phyloP scores from a whole-genome alignment of 2,113 vertebrate genomes.

The Malaclemys terrapin region DNA sequence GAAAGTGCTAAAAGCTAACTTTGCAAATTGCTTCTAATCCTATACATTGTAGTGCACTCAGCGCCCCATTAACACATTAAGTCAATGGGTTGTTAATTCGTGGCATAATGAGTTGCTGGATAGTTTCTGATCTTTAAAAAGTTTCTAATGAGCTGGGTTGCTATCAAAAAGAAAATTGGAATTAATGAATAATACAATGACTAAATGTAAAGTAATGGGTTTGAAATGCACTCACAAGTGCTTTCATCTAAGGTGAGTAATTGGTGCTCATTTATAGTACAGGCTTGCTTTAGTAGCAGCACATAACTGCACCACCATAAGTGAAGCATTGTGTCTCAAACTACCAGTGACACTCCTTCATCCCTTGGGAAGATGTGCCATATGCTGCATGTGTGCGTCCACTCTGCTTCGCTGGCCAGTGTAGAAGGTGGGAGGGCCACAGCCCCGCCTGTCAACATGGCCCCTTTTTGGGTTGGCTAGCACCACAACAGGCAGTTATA shows the following conservation, averaged over 20 bases:
- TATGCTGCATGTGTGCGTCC: not conserved
- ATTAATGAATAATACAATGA: not conserved
- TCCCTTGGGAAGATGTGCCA: not conserved
- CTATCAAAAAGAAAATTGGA: not conserved
- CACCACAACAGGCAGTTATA: too few species aligned
- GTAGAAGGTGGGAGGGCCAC: not conserved
- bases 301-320: not conserved
- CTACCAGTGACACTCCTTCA: not conserved
- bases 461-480: not conserved
- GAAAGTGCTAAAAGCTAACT: fast-evolving
- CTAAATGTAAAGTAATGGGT: not conserved
- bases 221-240: not conserved
- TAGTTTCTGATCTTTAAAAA: not conserved
- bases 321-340: not conserved
- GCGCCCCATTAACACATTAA: not conserved
- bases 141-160: not conserved
- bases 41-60: not conserved
- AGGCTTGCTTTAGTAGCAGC: not conserved
- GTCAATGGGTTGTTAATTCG: not conserved
- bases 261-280: not conserved
- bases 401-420: not conserved
- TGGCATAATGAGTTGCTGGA: not conserved
- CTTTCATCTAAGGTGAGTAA: not conserved
- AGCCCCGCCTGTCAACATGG: not conserved
- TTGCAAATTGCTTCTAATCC: not conserved